Percentiles rank a stretch among this genome's conserved stretches.
phyloP scores from a whole-genome alignment of 2,888 invertebrate species.

The Caenorhabditis sinica region DNA sequence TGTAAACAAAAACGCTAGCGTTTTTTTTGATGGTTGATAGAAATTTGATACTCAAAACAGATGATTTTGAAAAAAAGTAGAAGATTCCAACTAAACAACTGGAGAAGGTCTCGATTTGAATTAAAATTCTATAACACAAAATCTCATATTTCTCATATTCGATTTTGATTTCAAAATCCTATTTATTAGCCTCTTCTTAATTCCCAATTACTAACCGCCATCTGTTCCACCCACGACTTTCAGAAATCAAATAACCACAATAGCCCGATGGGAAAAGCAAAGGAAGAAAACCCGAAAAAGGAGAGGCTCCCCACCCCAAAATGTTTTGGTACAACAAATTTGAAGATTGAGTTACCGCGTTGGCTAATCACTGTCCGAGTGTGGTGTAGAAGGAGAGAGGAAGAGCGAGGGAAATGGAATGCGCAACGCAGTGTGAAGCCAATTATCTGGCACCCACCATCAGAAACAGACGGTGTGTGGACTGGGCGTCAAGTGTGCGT shows the following conservation, averaged over 20 bases:
- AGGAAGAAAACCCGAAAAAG: background rate
- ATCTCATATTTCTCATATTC: background rate
- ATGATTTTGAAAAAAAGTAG: slow-evolving; percentile 1
- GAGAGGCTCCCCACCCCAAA: slow-evolving; percentile 30
- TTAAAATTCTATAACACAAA: too few species aligned
- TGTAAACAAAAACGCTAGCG: slow-evolving; percentile 9
- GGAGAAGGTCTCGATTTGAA: too few species aligned
- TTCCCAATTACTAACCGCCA: slow-evolving; percentile 8
- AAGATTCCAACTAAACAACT: too few species aligned
- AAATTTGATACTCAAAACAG: slow-evolving; percentile 17
- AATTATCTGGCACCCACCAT: slow-evolving; percentile 52
- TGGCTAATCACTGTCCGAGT: slow-evolving; percentile 55
- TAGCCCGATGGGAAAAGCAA: background rate
- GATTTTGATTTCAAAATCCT: background rate
- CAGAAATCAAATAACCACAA: background rate
- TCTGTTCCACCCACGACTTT: background rate
- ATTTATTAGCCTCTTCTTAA: background rate
- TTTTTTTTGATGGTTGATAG: background rate
- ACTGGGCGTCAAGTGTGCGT: slow-evolving; percentile 58
- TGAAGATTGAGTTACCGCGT: slow-evolving; percentile 60
- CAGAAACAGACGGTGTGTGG: slow-evolving; percentile 31
- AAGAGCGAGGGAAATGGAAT: slow-evolving; percentile 35
- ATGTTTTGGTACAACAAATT: slow-evolving; percentile 33
- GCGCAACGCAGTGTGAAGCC: slow-evolving; percentile 57
- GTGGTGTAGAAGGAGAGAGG: background rate